Evolutionary conservation across 2,797 vertebrate species (phyloP), one percentile per base, ranked within the genome.

Genomic region (Chrysocyon brachyurus): DNA sequence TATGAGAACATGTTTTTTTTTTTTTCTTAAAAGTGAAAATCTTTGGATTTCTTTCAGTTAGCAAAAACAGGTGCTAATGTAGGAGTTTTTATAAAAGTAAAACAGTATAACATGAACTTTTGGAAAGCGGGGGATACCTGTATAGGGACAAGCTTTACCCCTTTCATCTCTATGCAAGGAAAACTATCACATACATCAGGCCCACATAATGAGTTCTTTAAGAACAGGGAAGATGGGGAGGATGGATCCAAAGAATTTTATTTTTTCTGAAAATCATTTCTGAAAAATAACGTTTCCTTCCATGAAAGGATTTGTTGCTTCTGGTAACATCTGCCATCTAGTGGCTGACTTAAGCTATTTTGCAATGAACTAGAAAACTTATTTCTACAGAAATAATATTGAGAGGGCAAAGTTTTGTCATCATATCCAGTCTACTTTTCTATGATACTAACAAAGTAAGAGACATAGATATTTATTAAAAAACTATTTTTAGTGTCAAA

Each of bases 241-340:
- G 36, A 86, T 52, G 12, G 94, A 96, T 77, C 52, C 77, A 61
- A 82, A 96, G 73, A 64, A 88, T 92, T 83, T 89, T 83, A 54
- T 78, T 24, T 81, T 97, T 97, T 91, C 83, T 89, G 40, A 54
- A 93, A 52, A 33, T 91, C 46, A 59, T 83, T 73, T 88, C 19
- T 86, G 78, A 72, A 73, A 33, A 54, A 89, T 33, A 91, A 84
- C 10, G 61, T 56, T 96, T 96, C 70, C 33, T 78, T 95, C 79
- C 54, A 72, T 19, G 28, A 97, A 52, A 77, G 15, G 1, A 14
- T 72, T 95, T 93, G 87, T 86, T 94, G 83, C 70, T 4, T 87
- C 83, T 91, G 96, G 97, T 95, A 94, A 88, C 81, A 87, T 94
- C 68, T 96, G 97, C 97, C 98, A 97, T 95, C 98, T 98, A 91